Base-by-base conservation (phyloP, 2,113 vertebrate genomes). In the Collichthys lucidus region DNA sequence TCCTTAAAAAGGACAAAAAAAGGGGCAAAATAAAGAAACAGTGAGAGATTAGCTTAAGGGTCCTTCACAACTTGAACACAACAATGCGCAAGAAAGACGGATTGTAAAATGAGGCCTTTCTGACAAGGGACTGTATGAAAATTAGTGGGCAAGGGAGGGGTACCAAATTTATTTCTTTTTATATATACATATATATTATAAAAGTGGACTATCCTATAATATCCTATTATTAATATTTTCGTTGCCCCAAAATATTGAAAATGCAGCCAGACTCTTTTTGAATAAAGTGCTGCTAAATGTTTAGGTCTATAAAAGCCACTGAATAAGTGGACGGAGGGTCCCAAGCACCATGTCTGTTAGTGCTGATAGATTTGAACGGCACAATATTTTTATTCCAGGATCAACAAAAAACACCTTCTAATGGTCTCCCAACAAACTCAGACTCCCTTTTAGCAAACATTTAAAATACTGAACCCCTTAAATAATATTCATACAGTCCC, bases 11-110 rank as follows among this genome's bases (percentile, higher is more conserved):
- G 73, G 73, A 86, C 71, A 86, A 96, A 96, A 29, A 72, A 79
- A 24, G 95, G 95, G 94, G 94, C 95, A 95, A 97, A 96, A 96
- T 94, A 95, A 96, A 92, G 93, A 94, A 95, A 96, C 94, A 92
- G 96, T 94, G 94, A 90, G 81, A 93, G 90, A 78, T 89, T 88
- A 89, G 82, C 79, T 75, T 84, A 57, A 77, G 85, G 80, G 86
- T 92, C 83, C 85, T 89, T 92, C 80, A 85, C 76, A 91, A 94
- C 47, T 81, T 74, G 10, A 86, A 74, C 76, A 93, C 92, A 88
- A 76, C 35, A 84, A 87, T 94, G 74, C 88, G 90, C 82, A 88
- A 92, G 82, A 89, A 94, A 84, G 92, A 91, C 73, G 20, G 65
- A 49, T 26, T 70, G 74, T 77, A 85, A 86, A 88, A 87, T 79